phyloP scores from a whole-genome alignment of 2,113 vertebrate species.

The Edolisoma coerulescens region DNA sequence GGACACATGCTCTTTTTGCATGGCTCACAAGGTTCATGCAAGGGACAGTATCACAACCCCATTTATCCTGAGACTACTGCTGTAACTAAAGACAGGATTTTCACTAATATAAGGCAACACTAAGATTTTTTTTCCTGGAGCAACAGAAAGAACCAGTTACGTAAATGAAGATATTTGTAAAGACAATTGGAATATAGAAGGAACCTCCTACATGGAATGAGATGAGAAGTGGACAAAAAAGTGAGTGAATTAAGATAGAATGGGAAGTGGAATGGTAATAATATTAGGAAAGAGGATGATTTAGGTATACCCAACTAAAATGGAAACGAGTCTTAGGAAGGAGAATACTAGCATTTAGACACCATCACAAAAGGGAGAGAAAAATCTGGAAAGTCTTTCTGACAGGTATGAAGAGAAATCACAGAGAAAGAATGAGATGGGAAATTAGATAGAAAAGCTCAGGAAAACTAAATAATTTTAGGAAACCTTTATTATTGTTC shows the following conservation, averaged over 20 bases:
- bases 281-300: background rate
- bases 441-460: background rate
- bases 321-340: background rate
- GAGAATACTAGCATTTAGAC: background rate
- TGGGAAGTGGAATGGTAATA: background rate
- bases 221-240: background rate
- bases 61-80: background rate
- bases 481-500: background rate
- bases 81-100: background rate
- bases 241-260: background rate
- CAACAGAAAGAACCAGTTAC: background rate
- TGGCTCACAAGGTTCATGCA: background rate
- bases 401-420: background rate
- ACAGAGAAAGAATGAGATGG: background rate
- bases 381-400: background rate
- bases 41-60: background rate
- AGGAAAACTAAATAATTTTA: background rate
- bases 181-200: background rate
- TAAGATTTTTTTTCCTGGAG: background rate
- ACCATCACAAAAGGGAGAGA: background rate
- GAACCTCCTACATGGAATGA: background rate
- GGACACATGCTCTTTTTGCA: background rate
- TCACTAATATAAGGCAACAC: background rate
- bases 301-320: accelerated
- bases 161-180: background rate